Percentiles rank a stretch among this genome's conserved stretches.
phyloP scores from a whole-genome alignment of 2,113 vertebrate genomes.

The Paramisgurnus dabryanus region DNA sequence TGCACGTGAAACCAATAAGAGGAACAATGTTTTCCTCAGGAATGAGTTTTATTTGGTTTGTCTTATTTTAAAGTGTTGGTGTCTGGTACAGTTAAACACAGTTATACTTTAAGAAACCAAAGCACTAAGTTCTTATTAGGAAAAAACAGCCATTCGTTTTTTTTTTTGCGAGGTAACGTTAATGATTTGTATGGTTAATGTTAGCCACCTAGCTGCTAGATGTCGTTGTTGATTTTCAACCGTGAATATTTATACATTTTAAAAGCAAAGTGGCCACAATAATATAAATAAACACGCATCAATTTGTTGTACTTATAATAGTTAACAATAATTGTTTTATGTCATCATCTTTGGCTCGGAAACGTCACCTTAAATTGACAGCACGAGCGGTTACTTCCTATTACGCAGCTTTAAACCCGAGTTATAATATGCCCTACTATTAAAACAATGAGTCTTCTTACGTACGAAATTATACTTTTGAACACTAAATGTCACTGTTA shows the following conservation, averaged over 20 bases:
- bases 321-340: neutral
- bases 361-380: constrained; percentile 21
- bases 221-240: neutral
- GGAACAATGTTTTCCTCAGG: neutral
- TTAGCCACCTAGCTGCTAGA: constrained; percentile 36
- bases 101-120: neutral
- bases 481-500: neutral
- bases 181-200: neutral
- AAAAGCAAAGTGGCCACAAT: neutral
- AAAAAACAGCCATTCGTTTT: neutral
- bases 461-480: neutral
- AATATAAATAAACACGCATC: neutral
- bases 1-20: neutral
- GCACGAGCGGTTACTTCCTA: constrained; percentile 43
- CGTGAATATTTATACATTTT: neutral
- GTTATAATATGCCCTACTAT: neutral
- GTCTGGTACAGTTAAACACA: too few species aligned
- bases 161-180: neutral
- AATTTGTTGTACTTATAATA: neutral
- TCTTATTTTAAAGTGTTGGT: neutral
- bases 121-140: neutral
- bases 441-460: neutral
- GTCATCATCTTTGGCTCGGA: neutral
- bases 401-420: constrained; percentile 45
- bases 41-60: neutral